Evolutionary conservation across 2,797 vertebrate genomes (phyloP).

Genomic region (Meriones psammophilus): DNA sequence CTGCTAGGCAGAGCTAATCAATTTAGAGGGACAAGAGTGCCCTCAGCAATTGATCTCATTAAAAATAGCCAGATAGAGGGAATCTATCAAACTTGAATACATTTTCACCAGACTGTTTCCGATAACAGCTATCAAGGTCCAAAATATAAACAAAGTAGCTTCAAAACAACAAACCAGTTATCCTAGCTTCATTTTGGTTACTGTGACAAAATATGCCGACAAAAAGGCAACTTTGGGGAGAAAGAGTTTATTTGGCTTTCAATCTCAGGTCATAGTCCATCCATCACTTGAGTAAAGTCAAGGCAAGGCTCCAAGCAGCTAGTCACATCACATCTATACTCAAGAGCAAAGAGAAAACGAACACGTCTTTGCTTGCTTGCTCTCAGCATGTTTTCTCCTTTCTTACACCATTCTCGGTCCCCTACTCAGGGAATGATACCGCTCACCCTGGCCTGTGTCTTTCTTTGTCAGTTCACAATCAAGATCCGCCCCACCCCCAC

Average conservation of each 20-base stretch:
- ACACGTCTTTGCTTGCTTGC: not conserved
- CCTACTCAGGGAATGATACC: not conserved
- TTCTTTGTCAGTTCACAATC: not conserved
- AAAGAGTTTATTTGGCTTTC: not conserved
- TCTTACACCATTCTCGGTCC: not conserved
- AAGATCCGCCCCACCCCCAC: not conserved
- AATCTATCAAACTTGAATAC: not conserved
- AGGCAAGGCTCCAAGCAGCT: not conserved
- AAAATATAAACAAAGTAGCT: conserved; percentile 12
- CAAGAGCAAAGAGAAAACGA: not conserved
- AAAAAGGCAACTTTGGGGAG: not conserved
- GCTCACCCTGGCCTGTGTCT: not conserved
- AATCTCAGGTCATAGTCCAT: not conserved
- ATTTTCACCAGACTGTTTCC: not conserved
- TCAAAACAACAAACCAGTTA: not conserved
- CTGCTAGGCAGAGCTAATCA: not conserved
- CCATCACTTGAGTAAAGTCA: not conserved
- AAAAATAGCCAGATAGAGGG: not conserved
- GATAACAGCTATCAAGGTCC: not conserved
- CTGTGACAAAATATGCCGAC: not conserved
- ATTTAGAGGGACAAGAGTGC: not conserved
- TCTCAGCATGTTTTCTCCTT: not conserved
- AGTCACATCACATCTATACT: too few relatives aligned
- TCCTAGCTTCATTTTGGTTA: not conserved
- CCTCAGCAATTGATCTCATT: not conserved